A percentile compares a stretch with the other conserved stretches of the same genome.
phyloP scores from a whole-genome alignment of 1,140 invertebrate genomes.

The Drosophila sucinea region DNA sequence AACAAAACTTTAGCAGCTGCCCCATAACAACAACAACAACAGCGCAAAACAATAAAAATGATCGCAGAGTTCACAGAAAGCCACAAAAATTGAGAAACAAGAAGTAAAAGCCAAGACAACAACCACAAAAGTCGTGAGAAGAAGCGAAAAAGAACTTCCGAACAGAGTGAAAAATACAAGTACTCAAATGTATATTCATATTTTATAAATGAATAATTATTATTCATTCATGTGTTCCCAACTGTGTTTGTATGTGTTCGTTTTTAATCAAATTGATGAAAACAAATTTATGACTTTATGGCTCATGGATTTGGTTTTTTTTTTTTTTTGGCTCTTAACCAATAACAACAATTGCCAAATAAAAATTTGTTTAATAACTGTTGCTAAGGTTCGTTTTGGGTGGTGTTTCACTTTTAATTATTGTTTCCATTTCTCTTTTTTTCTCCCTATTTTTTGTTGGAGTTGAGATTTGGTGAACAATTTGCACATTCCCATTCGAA shows the following conservation, averaged over 20 bases:
- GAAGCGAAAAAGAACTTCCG: constrained; percentile 5
- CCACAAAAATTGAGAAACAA: constrained; percentile 17
- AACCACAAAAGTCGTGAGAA: constrained; percentile 22
- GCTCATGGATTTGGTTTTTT: background rate
- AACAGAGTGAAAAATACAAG: background rate
- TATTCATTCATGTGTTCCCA: constrained; percentile 31
- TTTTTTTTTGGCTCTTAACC: constrained; percentile 5
- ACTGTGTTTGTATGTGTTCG: background rate
- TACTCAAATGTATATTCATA: background rate
- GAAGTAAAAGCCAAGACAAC: constrained; percentile 22
- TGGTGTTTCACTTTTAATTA: constrained; percentile 4
- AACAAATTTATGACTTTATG: constrained; percentile 34
- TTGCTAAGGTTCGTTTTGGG: constrained; percentile 3
- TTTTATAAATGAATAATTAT: constrained; percentile 8
- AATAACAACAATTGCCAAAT: constrained; percentile 25
- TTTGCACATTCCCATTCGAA: constrained; percentile 32
- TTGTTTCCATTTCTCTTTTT: constrained; percentile 20
- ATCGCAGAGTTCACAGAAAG: constrained; percentile 25
- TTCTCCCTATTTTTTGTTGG: constrained; percentile 54
- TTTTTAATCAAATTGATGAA: constrained; percentile 26
- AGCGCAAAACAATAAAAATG: constrained; percentile 21
- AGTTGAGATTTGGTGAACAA: constrained; percentile 43
- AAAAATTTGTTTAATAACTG: constrained; percentile 49
- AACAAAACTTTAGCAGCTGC: constrained; percentile 21
- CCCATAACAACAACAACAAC: constrained; percentile 17